Base-by-base conservation (phyloP, 1,140 invertebrate species). In the Bradysia coprophila region DNA sequence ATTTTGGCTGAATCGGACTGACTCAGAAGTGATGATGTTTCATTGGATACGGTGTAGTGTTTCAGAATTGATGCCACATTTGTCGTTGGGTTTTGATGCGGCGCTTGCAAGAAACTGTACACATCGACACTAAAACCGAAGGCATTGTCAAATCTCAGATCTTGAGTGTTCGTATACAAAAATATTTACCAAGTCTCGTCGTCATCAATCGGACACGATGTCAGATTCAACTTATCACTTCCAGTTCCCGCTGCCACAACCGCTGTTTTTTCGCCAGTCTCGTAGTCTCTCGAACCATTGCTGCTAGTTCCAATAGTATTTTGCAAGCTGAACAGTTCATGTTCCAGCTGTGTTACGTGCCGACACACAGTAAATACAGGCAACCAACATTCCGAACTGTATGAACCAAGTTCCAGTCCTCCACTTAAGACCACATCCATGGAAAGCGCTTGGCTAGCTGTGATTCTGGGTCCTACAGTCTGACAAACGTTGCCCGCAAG, bases 311-410 rank as follows among this genome's bases (percentile, higher is more conserved):
- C 58, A 4, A 69, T 48, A 8, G 62, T 58, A 50, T 66, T 71
- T 50, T 72, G 66, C 51, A 68, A 67, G 47, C 84, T 85, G 46
- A 90, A 92, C 45, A 89, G 75, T 2, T 78, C 77, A 56, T 90
- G 84, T 53, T 93, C 89, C 48, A 93, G 59, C 49, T 81, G 80
- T n/a, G 82, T 78, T 21, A 92, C 83, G 54, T 90, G 88, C n/a
- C 88, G 71, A 53, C 86, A 91, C 8, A 76, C 90, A 59, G 79
- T 78, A 55, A 95, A 91, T 43, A 95, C 83, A 58, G 92, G 87
- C 24, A 80, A 78, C 91, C 91, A 95, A 53, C 88, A 93, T 45
- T 91, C 84, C 31, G 81, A 72, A 21, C 86, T 83, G 53, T 92
- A 88, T 45, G 85, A 89, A 4, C 85, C 89, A 22, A 94, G 68